A percentile compares a stretch with the other conserved stretches of the same genome.
Evolutionary conservation across 2,797 vertebrate species (phyloP).

Genomic region (Phoxinus dragarum): DNA sequence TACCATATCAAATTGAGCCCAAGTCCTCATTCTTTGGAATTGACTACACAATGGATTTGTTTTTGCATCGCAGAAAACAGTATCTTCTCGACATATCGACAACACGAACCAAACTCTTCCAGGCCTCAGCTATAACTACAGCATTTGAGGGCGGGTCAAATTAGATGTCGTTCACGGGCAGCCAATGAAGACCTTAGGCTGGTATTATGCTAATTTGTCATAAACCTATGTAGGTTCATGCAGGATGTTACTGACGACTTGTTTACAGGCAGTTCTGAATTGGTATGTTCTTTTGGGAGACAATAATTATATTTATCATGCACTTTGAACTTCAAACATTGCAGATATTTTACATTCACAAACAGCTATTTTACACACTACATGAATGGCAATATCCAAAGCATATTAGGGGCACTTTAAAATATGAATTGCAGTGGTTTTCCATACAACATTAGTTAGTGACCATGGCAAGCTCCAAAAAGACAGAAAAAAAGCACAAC

Average conservation of each 20-base stretch:
- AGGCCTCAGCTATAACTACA: not conserved
- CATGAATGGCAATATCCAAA: not conserved
- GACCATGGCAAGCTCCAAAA: not conserved
- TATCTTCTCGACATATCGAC: no score
- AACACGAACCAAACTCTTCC: not conserved
- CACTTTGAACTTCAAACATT: no score
- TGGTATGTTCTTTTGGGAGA: not conserved
- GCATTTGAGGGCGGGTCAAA: not conserved
- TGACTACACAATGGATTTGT: no score
- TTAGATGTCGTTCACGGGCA: not conserved
- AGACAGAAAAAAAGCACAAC: not conserved
- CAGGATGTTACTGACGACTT: not conserved
- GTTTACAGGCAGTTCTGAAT: not conserved
- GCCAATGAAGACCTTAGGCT: not conserved
- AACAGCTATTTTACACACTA: not conserved
- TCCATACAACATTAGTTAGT: not conserved
- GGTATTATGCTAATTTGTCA: no score
- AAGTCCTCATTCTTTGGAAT: not conserved
- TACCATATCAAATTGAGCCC: no score
- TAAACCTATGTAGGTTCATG: not conserved
- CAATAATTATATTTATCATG: not conserved
- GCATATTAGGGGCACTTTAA: not conserved
- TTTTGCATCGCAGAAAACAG: no score
- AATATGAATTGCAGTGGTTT: not conserved
- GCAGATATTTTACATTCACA: not conserved